These are phyloP conservation scores for Salpingus planirostris DNA, from an alignment of 2,888 invertebrate species.

Conservation along the genomic window DNA sequence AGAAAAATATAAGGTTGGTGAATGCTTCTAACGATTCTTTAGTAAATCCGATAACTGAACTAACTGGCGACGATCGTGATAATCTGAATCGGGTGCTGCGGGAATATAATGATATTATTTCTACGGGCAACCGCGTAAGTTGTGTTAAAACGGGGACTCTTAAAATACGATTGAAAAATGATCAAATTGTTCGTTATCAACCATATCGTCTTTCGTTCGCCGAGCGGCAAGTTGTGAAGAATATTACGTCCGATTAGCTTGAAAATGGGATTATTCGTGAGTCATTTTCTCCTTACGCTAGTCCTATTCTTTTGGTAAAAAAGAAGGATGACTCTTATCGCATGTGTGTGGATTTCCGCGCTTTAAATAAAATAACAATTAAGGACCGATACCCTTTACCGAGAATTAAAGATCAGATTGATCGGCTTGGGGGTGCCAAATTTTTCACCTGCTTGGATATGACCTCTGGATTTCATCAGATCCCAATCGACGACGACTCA, in stretches of 20 bases:
- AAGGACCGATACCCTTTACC: slow-evolving; percentile 16
- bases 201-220: not conserved
- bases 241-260: not conserved
- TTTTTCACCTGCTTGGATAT: slow-evolving; percentile 16
- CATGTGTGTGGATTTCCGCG: slow-evolving; percentile 18
- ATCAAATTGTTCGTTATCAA: not conserved
- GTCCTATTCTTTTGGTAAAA: slow-evolving; percentile 17
- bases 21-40: not conserved
- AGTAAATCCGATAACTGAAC: not conserved
- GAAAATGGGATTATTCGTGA: slow-evolving; percentile 12
- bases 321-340: slow-evolving; percentile 19
- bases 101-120: not conserved
- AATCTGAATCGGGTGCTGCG: not conserved
- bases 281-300: slow-evolving; percentile 18
- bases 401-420: slow-evolving; percentile 15
- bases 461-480: slow-evolving; percentile 17
- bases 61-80: not conserved
- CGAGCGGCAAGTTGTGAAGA: not conserved
- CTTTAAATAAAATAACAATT: slow-evolving; percentile 15
- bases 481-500: slow-evolving; percentile 7
- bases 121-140: not conserved
- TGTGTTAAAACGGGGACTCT: not conserved
- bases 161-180: not conserved
- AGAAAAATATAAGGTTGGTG: not conserved
- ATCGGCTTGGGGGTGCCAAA: slow-evolving; percentile 17